Percentiles rank a stretch among this genome's conserved stretches.
Evolutionary conservation across 2,888 invertebrate genomes (phyloP).

Genomic region (Alloscopus bannaensis): DNA sequence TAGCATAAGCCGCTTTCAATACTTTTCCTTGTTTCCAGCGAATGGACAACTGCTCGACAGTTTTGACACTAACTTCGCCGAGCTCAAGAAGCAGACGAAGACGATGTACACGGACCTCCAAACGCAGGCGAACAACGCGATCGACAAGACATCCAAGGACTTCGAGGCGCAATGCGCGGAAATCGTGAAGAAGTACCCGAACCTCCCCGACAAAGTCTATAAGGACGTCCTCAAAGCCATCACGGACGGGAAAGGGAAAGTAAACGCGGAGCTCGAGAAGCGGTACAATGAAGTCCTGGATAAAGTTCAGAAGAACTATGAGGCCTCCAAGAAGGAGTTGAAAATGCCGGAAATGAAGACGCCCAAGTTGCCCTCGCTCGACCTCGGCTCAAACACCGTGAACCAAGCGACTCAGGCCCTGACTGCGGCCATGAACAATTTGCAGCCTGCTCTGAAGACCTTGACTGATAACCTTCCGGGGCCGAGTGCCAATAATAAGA

Average conservation of each 20-base stretch:
- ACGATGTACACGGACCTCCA: constrained; percentile 11
- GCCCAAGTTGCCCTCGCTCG: constrained; percentile 39
- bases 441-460: constrained; percentile 12
- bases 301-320: constrained; percentile 41
- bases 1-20: not conserved
- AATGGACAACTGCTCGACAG: constrained; percentile 45
- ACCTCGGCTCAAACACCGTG: not conserved
- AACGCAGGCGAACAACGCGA: constrained; percentile 23
- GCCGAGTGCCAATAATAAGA: too few species aligned
- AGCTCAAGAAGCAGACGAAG: constrained; percentile 21
- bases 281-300: constrained; percentile 38
- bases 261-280: constrained; percentile 26
- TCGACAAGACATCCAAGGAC: constrained; percentile 14
- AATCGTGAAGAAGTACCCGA: constrained; percentile 41
- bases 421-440: not conserved
- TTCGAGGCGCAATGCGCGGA: constrained; percentile 50
- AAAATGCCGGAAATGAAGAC: constrained; percentile 23
- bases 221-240: constrained; percentile 30
- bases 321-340: constrained; percentile 30
- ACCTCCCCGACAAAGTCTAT: constrained; percentile 23
- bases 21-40: constrained; percentile 20
- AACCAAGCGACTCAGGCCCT: constrained; percentile 6
- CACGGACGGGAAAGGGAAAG: constrained; percentile 16
- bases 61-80: constrained; percentile 45
- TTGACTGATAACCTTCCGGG: constrained; percentile 8